Conservation (phyloP, 2,888 invertebrate genomes). For the Megastigmus dorsalis region DNA sequence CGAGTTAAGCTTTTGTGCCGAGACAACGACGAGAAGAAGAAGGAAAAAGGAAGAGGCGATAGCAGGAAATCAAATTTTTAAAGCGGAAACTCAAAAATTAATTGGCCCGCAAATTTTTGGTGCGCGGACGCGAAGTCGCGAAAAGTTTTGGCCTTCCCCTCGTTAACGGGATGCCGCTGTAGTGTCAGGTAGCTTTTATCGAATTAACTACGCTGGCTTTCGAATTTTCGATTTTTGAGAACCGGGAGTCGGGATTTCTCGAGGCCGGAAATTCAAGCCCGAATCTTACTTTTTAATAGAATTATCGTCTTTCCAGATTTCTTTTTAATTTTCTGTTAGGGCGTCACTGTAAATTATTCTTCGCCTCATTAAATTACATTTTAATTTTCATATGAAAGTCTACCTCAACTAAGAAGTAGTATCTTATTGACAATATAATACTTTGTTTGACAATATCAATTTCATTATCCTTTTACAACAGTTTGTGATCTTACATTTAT, state of each 20-base stretch:
- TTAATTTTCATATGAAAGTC: not conserved
- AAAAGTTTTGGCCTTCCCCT: no score
- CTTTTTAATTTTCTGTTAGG: conserved; percentile 13
- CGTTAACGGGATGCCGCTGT: not conserved
- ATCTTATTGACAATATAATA: conserved; percentile 1
- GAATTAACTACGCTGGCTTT: not conserved
- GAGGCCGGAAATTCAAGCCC: conserved; percentile 9
- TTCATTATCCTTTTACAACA: not conserved
- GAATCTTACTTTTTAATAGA: conserved; percentile 27
- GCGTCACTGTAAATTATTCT: conserved; percentile 7
- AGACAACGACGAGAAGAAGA: not conserved
- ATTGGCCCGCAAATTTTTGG: not conserved
- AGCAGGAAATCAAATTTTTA: not conserved
- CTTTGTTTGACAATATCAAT: not conserved
- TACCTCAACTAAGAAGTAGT: no score
- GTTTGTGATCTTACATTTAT: no score
- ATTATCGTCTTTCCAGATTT: conserved; percentile 15
- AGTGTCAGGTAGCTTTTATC: not conserved
- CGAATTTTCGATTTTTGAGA: conserved; percentile 17
- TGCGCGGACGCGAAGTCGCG: no score
- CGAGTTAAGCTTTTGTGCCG: not conserved
- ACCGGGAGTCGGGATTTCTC: not conserved
- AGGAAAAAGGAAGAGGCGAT: not conserved
- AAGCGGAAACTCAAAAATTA: conserved; percentile 19
- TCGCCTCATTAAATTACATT: conserved; percentile 14